These are phyloP conservation scores for Archilochus colubris DNA, from an alignment of 2,113 vertebrate species.

Conservation along the genomic window DNA sequence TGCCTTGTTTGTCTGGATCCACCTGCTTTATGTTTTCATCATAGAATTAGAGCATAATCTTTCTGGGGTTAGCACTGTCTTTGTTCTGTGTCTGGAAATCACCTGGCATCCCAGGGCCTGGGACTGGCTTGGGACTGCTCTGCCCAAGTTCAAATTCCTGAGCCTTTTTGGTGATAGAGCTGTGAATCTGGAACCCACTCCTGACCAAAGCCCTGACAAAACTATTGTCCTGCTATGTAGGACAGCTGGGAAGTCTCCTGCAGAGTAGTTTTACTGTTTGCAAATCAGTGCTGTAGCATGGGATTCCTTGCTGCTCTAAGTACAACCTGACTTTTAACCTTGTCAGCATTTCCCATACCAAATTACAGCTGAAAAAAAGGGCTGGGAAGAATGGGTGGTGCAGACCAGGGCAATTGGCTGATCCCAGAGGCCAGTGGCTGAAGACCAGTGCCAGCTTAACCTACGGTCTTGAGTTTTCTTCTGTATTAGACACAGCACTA, in stretches of 20 bases:
- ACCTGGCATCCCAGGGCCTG: not conserved
- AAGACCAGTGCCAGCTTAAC: not conserved
- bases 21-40: constrained; percentile 58
- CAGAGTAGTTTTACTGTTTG: not conserved
- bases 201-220: constrained; percentile 7
- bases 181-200: not conserved
- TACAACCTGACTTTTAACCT: not conserved
- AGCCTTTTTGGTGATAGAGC: not conserved
- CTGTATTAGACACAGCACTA: not conserved
- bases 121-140: not conserved
- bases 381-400: not conserved
- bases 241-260: not conserved
- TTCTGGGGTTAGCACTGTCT: not conserved
- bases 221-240: not conserved
- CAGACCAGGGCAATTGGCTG: not conserved
- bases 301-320: not conserved
- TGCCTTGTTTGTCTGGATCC: constrained; percentile 31
- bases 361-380: not conserved
- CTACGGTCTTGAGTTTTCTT: not conserved
- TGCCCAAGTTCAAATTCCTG: not conserved
- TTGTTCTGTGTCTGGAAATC: constrained; percentile 3
- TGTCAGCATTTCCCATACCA: not conserved
- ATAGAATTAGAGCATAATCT: not conserved
- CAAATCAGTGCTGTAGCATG: not conserved
- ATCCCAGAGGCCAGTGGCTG: not conserved